A percentile compares a stretch with the other conserved stretches of the same genome.
Conservation (phyloP, 64 coral and sea anemone species). For the Montipora foliosa region DNA sequence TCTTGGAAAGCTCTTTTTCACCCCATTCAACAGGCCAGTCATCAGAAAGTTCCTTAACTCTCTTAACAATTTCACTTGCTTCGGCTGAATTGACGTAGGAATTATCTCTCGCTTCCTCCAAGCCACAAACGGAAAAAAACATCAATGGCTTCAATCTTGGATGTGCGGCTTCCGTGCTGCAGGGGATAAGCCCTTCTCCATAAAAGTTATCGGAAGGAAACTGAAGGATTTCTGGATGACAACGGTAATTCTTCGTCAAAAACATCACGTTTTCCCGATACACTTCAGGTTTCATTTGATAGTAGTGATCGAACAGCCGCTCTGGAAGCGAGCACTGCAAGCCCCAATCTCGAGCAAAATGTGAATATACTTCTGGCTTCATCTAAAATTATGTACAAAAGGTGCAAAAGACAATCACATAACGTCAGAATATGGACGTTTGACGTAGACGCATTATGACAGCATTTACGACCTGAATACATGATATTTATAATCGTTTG, state of each 20-base stretch:
- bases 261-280: conserved; percentile 8
- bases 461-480: too few relatives aligned
- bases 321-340: too few relatives aligned
- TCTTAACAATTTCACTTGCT: conserved; percentile 41
- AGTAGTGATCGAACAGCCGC: too few relatives aligned
- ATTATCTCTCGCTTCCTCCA: conserved; percentile 35
- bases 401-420: too few relatives aligned
- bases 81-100: conserved; percentile 52
- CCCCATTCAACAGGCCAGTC: conserved; percentile 55
- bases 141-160: conserved; percentile 33
- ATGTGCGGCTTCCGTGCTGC: conserved; percentile 25
- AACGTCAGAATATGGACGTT: too few relatives aligned
- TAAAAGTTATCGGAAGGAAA: conserved; percentile 78
- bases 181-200: conserved; percentile 35
- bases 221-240: conserved; percentile 69
- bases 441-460: too few relatives aligned
- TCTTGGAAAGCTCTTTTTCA: not conserved
- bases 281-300: too few relatives aligned
- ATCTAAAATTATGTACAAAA: too few relatives aligned
- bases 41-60: conserved; percentile 43
- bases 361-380: too few relatives aligned
- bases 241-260: conserved; percentile 84
- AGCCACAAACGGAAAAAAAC: conserved; percentile 28
- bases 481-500: too few relatives aligned
- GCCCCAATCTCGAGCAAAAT: too few relatives aligned